These are phyloP conservation scores for Plotosus lineatus DNA, from an alignment of 2,113 vertebrate species.

Conservation along the genomic window DNA sequence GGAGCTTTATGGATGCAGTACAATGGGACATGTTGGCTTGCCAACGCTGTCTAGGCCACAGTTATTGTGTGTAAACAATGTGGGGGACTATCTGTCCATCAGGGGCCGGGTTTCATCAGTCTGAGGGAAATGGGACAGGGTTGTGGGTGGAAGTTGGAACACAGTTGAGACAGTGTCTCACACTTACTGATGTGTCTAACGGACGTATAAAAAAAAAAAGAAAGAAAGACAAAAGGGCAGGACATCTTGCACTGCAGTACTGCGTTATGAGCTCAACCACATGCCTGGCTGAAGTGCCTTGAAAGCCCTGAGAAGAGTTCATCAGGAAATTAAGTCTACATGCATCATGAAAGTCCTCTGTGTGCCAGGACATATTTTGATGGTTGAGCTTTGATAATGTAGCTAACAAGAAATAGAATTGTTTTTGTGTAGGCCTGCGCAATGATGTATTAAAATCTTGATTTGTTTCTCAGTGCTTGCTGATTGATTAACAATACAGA, in stretches of 20 bases:
- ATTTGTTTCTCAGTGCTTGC: background rate
- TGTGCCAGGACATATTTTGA: background rate
- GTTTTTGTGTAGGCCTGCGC: background rate
- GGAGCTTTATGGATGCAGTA: slow-evolving; percentile 17
- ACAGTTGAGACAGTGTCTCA: slow-evolving; percentile 30
- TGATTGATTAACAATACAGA: background rate
- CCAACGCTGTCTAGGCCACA: slow-evolving; percentile 3
- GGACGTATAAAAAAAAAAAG: no score
- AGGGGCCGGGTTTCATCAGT: slow-evolving; percentile 21
- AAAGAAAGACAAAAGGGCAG: slow-evolving; percentile 17
- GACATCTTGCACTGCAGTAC: background rate
- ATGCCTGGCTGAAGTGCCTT: background rate
- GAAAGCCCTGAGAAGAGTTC: background rate
- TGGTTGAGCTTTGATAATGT: background rate
- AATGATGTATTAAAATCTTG: background rate
- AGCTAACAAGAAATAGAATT: background rate
- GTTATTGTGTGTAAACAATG: slow-evolving; percentile 33
- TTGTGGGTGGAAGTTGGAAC: slow-evolving; percentile 27
- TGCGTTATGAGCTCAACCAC: background rate
- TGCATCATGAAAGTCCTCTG: background rate
- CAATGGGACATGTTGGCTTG: slow-evolving; percentile 38
- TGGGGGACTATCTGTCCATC: slow-evolving; percentile 31
- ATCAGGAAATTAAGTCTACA: background rate
- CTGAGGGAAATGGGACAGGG: slow-evolving; percentile 25
- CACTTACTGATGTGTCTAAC: slow-evolving; percentile 2